A percentile compares a stretch with the other conserved stretches of the same genome.
These are phyloP conservation scores for Drosophila leontia DNA, from an alignment of 1,140 invertebrate genomes.

Conservation along the genomic window DNA sequence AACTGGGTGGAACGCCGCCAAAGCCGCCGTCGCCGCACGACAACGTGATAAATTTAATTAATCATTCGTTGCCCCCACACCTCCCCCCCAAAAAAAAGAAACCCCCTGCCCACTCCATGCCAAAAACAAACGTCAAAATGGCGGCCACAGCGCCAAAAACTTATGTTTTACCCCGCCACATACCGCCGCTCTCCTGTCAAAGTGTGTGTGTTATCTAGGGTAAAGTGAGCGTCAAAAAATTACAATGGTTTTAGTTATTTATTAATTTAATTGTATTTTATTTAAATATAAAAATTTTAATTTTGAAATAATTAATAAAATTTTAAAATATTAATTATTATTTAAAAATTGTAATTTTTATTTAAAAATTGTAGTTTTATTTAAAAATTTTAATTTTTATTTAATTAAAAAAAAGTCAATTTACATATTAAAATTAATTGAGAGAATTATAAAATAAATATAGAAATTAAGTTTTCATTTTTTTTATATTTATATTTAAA, in stretches of 20 bases:
- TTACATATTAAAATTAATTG: too few species aligned
- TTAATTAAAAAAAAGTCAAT: too few species aligned
- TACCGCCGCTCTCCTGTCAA: not conserved
- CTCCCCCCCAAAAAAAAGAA: not conserved
- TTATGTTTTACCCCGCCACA: constrained; percentile 35
- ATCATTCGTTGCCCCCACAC: constrained; percentile 52
- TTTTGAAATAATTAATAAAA: too few species aligned
- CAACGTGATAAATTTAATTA: constrained; percentile 83
- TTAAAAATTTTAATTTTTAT: not conserved
- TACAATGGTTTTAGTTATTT: too few species aligned
- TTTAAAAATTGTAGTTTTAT: not conserved
- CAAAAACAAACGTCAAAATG: constrained; percentile 73
- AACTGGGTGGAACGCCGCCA: constrained; percentile 28
- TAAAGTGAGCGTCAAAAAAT: constrained; percentile 6
- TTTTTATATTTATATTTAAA: too few species aligned
- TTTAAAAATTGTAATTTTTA: too few species aligned
- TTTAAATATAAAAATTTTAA: too few species aligned
- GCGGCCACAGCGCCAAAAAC: constrained; percentile 58
- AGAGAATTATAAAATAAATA: too few species aligned
- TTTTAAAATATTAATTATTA: too few species aligned
- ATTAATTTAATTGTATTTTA: too few species aligned
- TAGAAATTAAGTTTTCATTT: too few species aligned
- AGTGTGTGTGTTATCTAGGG: not conserved
- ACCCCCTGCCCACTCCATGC: constrained; percentile 10
- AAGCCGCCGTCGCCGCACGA: constrained; percentile 33